phyloP scores from a whole-genome alignment of 2,113 vertebrate genomes.

The Nycticorax nycticorax region DNA sequence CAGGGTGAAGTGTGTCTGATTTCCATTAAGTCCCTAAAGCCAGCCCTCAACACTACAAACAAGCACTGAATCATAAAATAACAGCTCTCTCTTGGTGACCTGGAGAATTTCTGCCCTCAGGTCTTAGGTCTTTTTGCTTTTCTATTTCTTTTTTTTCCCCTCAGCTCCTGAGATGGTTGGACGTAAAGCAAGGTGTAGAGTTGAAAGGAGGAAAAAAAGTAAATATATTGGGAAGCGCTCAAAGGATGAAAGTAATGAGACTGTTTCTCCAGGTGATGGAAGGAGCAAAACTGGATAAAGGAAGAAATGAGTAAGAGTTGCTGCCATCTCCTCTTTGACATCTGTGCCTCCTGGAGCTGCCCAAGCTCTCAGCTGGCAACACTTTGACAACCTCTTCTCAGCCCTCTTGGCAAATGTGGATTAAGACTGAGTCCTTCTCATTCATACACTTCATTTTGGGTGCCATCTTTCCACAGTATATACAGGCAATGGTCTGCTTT shows the following conservation, averaged over 20 bases:
- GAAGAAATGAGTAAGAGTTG: neutral
- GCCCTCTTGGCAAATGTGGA: neutral
- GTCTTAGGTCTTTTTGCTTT: neutral
- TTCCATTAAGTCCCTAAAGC: neutral
- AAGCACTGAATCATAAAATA: neutral
- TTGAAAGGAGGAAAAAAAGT: neutral
- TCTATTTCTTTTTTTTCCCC: fast-evolving
- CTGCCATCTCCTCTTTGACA: neutral
- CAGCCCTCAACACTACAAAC: neutral
- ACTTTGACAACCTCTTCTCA: neutral
- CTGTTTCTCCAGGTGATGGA: neutral
- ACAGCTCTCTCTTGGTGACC: neutral
- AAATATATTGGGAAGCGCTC: neutral
- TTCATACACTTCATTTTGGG: neutral
- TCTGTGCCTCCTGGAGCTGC: neutral
- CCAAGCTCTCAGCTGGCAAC: neutral
- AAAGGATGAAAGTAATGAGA: neutral
- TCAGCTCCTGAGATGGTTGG: neutral
- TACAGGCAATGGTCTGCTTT: neutral
- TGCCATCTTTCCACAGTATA: neutral
- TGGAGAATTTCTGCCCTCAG: neutral
- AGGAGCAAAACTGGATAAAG: neutral
- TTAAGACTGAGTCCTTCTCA: neutral
- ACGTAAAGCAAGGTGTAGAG: neutral
- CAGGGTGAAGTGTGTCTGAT: neutral